Conservation (phyloP, 1,140 invertebrate species). For the Meteorus sp. region DNA sequence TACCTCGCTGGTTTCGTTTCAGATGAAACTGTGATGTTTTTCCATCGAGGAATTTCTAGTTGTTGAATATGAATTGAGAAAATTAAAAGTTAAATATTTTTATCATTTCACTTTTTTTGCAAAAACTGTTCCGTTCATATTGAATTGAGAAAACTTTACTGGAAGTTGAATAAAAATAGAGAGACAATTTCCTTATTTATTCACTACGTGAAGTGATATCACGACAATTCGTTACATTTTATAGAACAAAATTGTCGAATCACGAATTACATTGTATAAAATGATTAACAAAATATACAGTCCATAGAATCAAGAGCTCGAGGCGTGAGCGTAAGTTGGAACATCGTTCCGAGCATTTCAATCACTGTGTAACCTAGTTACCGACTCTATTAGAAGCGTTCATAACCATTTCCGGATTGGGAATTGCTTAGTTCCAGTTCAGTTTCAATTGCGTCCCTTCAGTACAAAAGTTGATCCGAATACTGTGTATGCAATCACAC, state of each 20-base stretch:
- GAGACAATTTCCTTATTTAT: too few species aligned
- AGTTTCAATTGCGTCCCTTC: conserved; percentile 31
- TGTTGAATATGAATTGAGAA: not conserved
- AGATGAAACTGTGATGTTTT: not conserved
- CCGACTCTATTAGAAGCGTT: conserved; percentile 40
- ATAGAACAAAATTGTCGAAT: too few species aligned
- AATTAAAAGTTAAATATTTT: too few species aligned
- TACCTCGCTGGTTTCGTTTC: not conserved
- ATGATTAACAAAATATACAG: too few species aligned
- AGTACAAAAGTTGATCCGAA: not conserved
- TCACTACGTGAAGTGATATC: too few species aligned
- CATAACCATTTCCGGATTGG: conserved; percentile 42
- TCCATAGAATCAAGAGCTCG: conserved; percentile 22
- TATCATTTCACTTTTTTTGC: too few species aligned
- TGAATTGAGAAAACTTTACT: too few species aligned
- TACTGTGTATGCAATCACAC: not conserved
- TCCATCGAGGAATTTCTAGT: not conserved
- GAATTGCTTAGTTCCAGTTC: conserved; percentile 42
- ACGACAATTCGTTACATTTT: too few species aligned
- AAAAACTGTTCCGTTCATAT: too few species aligned
- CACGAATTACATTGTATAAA: too few species aligned
- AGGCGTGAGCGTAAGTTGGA: conserved; percentile 25
- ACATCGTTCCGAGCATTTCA: conserved; percentile 37
- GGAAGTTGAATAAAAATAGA: too few species aligned
- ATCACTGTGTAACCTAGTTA: conserved; percentile 41